Conservation (phyloP, 2,113 vertebrate genomes). For the Cheilinus undulatus region DNA sequence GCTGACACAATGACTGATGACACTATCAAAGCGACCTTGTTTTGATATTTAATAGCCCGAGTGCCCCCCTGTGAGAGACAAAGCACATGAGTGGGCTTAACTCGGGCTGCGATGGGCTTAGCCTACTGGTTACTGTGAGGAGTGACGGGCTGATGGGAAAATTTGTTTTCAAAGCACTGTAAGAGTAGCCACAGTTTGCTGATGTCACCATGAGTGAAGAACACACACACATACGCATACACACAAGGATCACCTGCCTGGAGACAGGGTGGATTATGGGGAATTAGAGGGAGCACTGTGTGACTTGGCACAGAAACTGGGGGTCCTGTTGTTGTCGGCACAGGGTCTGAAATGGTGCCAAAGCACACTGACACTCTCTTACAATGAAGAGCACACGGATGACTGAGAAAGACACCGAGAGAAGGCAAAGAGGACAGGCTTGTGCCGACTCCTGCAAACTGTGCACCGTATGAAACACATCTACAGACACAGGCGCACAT, state of each 20-base stretch:
- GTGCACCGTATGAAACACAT: not conserved
- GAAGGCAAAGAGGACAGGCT: conserved; percentile 36
- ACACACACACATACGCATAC: conserved; percentile 24
- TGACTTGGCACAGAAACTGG: conserved; percentile 72
- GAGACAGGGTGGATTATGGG: conserved; percentile 80
- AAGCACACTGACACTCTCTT: conserved; percentile 52
- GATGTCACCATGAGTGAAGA: conserved; percentile 39
- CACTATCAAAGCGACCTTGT: conserved; percentile 53
- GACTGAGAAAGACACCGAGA: conserved; percentile 45
- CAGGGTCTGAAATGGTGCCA: conserved; percentile 71
- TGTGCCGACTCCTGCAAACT: conserved; percentile 14
- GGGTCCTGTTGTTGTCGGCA: conserved; percentile 66
- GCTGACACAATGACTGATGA: conserved; percentile 59
- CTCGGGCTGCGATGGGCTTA: conserved; percentile 49
- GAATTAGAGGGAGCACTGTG: conserved; percentile 77
- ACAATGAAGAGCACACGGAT: conserved; percentile 46
- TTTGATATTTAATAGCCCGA: conserved; percentile 65
- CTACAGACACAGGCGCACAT: conserved; percentile 7
- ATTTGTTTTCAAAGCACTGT: conserved; percentile 58
- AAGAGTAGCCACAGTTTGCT: conserved; percentile 50
- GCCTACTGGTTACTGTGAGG: conserved; percentile 53
- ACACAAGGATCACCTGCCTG: conserved; percentile 76
- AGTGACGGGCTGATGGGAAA: conserved; percentile 70
- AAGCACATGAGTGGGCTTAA: conserved; percentile 60
- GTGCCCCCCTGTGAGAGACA: conserved; percentile 53